Percentiles rank a stretch among this genome's conserved stretches.
These are phyloP conservation scores for Drosophila kokeensis DNA, from an alignment of 2,888 invertebrate genomes.

Conservation along the genomic window DNA sequence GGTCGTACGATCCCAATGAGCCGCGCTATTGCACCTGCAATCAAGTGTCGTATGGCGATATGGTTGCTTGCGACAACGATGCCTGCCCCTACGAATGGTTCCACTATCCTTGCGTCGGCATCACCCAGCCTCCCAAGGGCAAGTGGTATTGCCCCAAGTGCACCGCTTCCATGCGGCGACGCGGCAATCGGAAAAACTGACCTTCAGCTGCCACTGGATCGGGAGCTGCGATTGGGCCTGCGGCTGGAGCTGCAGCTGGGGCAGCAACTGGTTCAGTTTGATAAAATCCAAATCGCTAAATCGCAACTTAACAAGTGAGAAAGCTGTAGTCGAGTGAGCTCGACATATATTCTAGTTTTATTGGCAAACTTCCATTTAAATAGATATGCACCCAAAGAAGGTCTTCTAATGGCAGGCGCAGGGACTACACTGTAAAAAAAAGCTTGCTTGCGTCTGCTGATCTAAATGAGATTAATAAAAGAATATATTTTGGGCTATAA, in stretches of 20 bases:
- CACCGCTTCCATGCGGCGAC: constrained; percentile 93
- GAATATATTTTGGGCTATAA: no score
- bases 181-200: constrained; percentile 92
- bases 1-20: constrained; percentile 98
- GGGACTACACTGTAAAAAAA: no score
- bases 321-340: no score
- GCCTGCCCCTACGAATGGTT: constrained; percentile 99
- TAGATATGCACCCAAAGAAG: no score
- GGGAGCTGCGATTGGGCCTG: background rate
- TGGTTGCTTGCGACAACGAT: constrained; percentile 99
- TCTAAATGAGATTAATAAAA: no score
- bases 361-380: no score
- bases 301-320: background rate
- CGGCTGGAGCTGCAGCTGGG: background rate
- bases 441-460: no score
- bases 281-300: background rate
- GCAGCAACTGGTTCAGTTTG: background rate
- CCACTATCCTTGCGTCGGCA: constrained; percentile 98
- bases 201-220: constrained; percentile 1
- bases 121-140: constrained; percentile 97
- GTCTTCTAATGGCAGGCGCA: no score
- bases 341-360: no score
- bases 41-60: constrained; percentile 98
- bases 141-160: constrained; percentile 99
- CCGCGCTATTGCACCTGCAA: constrained; percentile 98